phyloP scores from a whole-genome alignment of 2,113 vertebrate species.

The Rhynchomys soricoides region DNA sequence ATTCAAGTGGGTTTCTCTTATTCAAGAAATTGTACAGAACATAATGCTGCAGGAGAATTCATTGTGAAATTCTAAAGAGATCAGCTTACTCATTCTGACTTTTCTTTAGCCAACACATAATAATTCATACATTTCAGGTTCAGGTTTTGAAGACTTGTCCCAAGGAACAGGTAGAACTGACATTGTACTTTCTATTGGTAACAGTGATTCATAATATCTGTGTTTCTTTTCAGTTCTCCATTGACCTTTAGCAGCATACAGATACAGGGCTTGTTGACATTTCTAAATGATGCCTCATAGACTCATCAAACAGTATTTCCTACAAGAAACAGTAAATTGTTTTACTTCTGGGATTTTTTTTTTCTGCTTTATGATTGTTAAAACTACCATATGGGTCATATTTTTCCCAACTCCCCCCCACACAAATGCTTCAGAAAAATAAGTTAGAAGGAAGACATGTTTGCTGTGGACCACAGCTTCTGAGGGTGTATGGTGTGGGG shows the following conservation, averaged over 20 bases:
- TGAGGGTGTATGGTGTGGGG: neutral
- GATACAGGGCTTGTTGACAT: slow-evolving; percentile 54
- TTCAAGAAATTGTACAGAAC: neutral
- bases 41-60: neutral
- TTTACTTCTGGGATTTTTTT: neutral
- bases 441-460: neutral
- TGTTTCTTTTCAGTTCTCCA: slow-evolving; percentile 9
- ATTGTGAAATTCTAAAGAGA: neutral
- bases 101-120: neutral
- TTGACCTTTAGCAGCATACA: slow-evolving; percentile 55
- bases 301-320: slow-evolving; percentile 58
- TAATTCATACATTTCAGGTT: slow-evolving; percentile 6
- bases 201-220: slow-evolving; percentile 47
- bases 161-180: neutral
- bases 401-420: rapidly evolving
- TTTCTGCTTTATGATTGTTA: neutral
- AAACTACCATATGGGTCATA: neutral
- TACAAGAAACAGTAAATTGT: neutral
- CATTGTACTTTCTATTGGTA: neutral
- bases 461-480: neutral
- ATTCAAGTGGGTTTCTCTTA: neutral
- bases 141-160: neutral
- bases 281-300: slow-evolving; percentile 52
- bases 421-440: neutral
- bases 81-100: neutral